phyloP scores from a whole-genome alignment of 1,140 invertebrate genomes.

The Apis dorsata region DNA sequence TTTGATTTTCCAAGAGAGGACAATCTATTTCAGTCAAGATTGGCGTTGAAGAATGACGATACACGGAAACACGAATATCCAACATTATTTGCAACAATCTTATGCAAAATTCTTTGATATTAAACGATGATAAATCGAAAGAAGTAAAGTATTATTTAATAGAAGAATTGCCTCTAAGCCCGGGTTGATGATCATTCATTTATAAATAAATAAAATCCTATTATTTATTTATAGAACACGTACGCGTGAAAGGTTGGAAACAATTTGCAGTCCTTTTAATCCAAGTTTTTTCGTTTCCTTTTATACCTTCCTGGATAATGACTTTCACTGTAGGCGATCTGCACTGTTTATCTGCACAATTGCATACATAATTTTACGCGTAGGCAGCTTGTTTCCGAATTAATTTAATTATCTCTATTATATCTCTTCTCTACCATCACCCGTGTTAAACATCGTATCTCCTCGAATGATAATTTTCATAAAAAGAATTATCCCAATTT shows the following conservation, averaged over 20 bases:
- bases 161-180: background rate
- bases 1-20: background rate
- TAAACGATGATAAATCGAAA: background rate
- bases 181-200: background rate
- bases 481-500: too few species aligned
- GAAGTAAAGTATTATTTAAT: constrained; percentile 27
- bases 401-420: too few species aligned
- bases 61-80: background rate
- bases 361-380: background rate
- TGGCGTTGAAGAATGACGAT: background rate
- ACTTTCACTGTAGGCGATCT: background rate
- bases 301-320: background rate
- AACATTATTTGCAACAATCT: background rate
- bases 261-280: constrained; percentile 1
- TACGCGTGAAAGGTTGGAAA: background rate
- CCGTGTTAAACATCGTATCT: too few species aligned
- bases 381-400: too few species aligned
- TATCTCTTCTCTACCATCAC: too few species aligned
- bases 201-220: background rate
- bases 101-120: background rate
- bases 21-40: background rate
- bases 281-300: background rate
- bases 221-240: constrained; percentile 7
- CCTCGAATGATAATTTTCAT: too few species aligned
- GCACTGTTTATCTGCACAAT: background rate